These are phyloP conservation scores for Alligator sinensis DNA, from an alignment of 2,113 vertebrate genomes.

Conservation along the genomic window DNA sequence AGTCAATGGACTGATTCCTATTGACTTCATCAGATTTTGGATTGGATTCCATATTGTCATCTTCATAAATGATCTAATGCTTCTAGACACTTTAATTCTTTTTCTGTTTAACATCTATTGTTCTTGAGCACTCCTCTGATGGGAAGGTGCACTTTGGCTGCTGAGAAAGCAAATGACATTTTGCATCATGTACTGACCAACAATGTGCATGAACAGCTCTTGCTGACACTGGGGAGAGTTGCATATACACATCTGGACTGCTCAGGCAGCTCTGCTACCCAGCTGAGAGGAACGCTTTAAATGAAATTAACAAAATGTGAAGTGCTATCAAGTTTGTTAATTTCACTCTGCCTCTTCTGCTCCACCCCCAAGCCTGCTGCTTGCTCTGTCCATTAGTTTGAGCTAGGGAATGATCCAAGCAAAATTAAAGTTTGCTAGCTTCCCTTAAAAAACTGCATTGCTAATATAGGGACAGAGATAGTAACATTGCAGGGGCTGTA, in stretches of 20 bases:
- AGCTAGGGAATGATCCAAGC: constrained; percentile 20
- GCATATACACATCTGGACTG: constrained; percentile 18
- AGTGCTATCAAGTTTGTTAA: constrained; percentile 21
- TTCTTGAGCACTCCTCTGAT: neutral
- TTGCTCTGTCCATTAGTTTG: constrained; percentile 10
- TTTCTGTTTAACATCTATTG: neutral
- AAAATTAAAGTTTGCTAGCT: constrained; percentile 38
- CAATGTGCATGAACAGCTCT: constrained; percentile 38
- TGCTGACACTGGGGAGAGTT: constrained; percentile 18
- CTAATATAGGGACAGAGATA: constrained; percentile 18
- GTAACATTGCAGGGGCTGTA: constrained; percentile 29
- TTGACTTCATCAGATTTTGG: neutral
- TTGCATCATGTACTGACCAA: constrained; percentile 14
- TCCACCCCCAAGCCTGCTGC: neutral
- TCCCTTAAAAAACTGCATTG: constrained; percentile 35
- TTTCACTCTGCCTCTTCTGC: neutral
- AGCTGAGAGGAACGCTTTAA: constrained; percentile 29
- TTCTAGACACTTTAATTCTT: neutral
- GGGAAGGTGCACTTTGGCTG: neutral
- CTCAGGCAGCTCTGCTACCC: constrained; percentile 27
- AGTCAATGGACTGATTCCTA: neutral
- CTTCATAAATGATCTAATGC: neutral
- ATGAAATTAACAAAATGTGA: constrained; percentile 60
- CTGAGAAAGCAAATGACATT: neutral
- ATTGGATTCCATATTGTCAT: neutral